A percentile compares a stretch with the other conserved stretches of the same genome.
These are phyloP conservation scores for Belonocnema kinseyi DNA, from an alignment of 1,140 invertebrate genomes.

Conservation along the genomic window DNA sequence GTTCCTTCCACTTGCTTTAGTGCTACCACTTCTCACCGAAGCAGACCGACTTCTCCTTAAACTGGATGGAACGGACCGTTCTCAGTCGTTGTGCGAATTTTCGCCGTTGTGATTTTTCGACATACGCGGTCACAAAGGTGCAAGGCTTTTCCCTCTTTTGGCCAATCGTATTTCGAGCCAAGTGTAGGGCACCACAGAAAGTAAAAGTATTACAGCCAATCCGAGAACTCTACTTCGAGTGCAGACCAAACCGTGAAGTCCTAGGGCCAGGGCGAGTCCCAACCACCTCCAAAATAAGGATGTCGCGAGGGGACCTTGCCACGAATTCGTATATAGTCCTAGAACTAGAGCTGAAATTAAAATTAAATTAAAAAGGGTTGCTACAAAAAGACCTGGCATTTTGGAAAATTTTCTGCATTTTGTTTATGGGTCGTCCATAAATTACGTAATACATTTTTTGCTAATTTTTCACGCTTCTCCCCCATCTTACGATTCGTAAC, in stretches of 20 bases:
- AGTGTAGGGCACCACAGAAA: conserved; percentile 70
- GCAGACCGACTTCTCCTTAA: conserved; percentile 23
- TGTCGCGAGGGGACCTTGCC: conserved; percentile 74
- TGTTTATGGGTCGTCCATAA: too few relatives aligned
- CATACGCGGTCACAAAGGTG: conserved; percentile 64
- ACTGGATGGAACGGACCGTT: conserved; percentile 65
- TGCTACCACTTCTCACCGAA: neutral
- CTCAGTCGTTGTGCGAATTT: conserved; percentile 61
- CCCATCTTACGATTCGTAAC: too few relatives aligned
- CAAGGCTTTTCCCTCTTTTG: conserved; percentile 63
- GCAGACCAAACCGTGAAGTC: conserved; percentile 71
- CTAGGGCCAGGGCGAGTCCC: conserved; percentile 71
- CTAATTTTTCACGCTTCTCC: too few relatives aligned
- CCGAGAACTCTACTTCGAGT: conserved; percentile 71
- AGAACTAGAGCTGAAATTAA: conserved; percentile 69
- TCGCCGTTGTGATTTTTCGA: conserved; percentile 33
- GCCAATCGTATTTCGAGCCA: conserved; percentile 70
- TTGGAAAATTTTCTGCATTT: too few relatives aligned
- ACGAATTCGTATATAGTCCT: conserved; percentile 70
- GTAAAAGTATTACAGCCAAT: conserved; percentile 66
- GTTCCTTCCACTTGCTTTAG: conserved; percentile 25
- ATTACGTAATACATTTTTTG: too few relatives aligned
- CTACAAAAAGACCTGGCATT: too few relatives aligned
- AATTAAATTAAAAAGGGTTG: neutral
- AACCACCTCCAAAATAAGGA: conserved; percentile 74